phyloP scores from a whole-genome alignment of 2,797 vertebrate species.

The Tenualosa ilisha region DNA sequence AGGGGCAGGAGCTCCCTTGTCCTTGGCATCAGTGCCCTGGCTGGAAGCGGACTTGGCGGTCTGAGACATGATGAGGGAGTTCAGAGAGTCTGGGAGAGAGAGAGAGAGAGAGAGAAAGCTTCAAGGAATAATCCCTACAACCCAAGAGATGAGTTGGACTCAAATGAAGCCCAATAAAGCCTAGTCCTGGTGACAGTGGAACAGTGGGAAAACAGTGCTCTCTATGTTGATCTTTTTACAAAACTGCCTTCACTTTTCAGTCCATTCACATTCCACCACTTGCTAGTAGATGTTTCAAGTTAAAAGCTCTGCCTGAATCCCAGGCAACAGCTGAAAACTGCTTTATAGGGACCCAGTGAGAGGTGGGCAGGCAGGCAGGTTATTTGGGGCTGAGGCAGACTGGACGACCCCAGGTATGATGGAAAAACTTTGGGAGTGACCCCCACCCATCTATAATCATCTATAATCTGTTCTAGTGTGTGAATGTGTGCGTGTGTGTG shows the following conservation, averaged over 20 bases:
- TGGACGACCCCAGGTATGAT: not conserved
- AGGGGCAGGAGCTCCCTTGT: constrained; percentile 78
- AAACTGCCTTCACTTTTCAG: constrained; percentile 17
- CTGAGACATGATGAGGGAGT: constrained; percentile 87
- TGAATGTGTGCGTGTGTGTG: not conserved
- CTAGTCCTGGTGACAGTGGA: not conserved
- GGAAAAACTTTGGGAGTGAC: not conserved
- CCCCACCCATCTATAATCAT: not conserved
- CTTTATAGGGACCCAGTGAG: not conserved
- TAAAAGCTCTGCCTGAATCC: not conserved
- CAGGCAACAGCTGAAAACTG: constrained; percentile 4
- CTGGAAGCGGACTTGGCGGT: constrained; percentile 78
- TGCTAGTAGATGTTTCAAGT: not conserved
- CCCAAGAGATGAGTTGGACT: not conserved
- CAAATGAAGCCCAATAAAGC: not conserved
- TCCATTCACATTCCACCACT: not conserved
- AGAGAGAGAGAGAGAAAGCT: constrained; percentile 1
- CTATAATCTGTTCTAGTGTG: not conserved
- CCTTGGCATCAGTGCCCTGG: constrained; percentile 84
- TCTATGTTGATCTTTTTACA: not conserved
- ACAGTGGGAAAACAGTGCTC: not conserved
- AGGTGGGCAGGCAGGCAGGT: not conserved
- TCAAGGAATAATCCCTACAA: not conserved
- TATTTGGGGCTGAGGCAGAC: not conserved
- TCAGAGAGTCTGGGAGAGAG: constrained; percentile 63